A percentile compares a stretch with the other conserved stretches of the same genome.
These are phyloP conservation scores for Micropoecilia bifurca DNA, from an alignment of 2,797 vertebrate genomes.

Conservation along the genomic window DNA sequence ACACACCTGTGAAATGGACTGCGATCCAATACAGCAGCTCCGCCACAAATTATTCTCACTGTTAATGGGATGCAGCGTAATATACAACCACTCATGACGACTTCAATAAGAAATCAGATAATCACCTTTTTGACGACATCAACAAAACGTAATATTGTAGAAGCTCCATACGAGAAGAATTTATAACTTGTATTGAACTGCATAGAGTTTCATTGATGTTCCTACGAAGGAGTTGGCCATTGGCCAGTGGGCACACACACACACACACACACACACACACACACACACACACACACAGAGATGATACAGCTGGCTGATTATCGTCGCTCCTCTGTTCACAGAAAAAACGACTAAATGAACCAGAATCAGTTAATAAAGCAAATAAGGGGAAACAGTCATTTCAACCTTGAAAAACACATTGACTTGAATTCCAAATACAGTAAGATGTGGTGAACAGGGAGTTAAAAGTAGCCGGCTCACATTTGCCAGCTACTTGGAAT, in stretches of 20 bases:
- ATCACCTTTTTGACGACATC: slow-evolving; percentile 2
- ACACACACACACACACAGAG: slow-evolving; percentile 31
- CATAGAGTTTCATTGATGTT: slow-evolving; percentile 3
- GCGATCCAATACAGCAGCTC: slow-evolving; percentile 3
- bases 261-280: not conserved
- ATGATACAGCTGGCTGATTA: slow-evolving; percentile 60
- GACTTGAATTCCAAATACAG: slow-evolving; percentile 38
- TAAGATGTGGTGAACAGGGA: slow-evolving; percentile 14
- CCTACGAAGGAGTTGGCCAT: not conserved
- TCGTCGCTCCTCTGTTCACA: slow-evolving; percentile 39
- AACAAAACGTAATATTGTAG: not conserved
- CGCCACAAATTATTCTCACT: not conserved
- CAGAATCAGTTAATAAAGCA: slow-evolving; percentile 58
- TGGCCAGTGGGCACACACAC: slow-evolving; percentile 12
- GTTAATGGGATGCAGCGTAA: not conserved
- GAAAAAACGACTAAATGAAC: slow-evolving; percentile 67
- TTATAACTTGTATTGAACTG: slow-evolving; percentile 9
- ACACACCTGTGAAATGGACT: not conserved
- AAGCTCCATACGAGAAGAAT: slow-evolving; percentile 1
- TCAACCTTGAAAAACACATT: slow-evolving; percentile 37
- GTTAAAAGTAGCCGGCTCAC: not conserved
- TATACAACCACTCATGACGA: not conserved
- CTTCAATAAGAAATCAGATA: not conserved
- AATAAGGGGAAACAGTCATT: slow-evolving; percentile 32
- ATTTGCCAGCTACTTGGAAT: no score